phyloP scores from a whole-genome alignment of 2,888 invertebrate species.

The Himalopsyche tibetana region DNA sequence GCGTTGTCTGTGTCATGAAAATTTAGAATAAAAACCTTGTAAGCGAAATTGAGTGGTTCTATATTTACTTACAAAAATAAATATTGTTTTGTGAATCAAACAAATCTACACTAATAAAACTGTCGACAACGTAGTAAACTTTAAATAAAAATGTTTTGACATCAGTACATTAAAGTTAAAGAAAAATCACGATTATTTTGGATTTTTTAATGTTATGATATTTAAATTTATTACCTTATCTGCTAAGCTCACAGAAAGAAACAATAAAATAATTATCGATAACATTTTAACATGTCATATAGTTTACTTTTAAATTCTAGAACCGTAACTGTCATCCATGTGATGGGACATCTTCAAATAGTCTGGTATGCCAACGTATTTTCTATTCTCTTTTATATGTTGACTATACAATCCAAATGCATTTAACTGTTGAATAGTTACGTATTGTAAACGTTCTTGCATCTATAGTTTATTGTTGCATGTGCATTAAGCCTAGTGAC shows the following conservation, averaged over 20 bases:
- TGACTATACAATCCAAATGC: conserved; percentile 35
- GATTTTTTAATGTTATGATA: too few species aligned
- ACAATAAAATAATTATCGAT: not conserved
- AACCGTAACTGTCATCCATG: conserved; percentile 36
- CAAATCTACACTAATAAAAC: too few species aligned
- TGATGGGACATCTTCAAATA: conserved; percentile 31
- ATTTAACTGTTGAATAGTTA: conserved; percentile 29
- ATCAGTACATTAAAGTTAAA: too few species aligned
- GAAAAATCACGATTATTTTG: too few species aligned
- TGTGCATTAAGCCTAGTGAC: conserved; percentile 35
- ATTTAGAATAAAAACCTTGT: too few species aligned
- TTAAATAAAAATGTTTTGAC: too few species aligned
- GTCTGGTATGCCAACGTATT: conserved; percentile 1
- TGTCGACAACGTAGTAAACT: too few species aligned
- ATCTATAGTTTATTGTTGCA: conserved; percentile 32
- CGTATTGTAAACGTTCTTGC: conserved; percentile 30
- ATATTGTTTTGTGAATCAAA: too few species aligned
- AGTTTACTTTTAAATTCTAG: not conserved
- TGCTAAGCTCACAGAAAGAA: conserved; percentile 41
- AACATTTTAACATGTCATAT: not conserved
- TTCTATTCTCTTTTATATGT: conserved; percentile 48
- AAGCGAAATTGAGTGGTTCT: too few species aligned
- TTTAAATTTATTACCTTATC: conserved; percentile 41
- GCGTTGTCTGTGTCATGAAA: too few species aligned
- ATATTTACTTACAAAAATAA: too few species aligned